phyloP scores from a whole-genome alignment of 2,797 vertebrate genomes.

The Pangasius djambal region DNA sequence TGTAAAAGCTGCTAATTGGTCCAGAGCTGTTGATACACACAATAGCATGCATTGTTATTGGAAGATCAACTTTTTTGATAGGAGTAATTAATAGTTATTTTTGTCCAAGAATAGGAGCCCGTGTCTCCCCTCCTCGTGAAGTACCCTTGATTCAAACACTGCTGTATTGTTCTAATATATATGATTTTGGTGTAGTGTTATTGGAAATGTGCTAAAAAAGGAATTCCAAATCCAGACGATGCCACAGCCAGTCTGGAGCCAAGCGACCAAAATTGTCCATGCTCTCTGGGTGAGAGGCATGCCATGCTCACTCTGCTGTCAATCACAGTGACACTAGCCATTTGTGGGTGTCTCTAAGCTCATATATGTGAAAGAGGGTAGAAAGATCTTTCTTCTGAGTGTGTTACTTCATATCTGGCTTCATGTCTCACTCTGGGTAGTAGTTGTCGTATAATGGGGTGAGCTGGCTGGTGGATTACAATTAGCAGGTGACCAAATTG shows the following conservation, averaged over 20 bases:
- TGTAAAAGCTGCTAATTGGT: conserved; percentile 4
- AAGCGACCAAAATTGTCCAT: neutral
- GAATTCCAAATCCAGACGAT: neutral
- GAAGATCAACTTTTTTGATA: neutral
- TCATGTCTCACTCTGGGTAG: neutral
- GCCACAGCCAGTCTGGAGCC: neutral
- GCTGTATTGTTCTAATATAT: neutral
- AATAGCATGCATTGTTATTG: neutral
- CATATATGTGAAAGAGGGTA: neutral
- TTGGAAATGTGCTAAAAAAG: neutral
- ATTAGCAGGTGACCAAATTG: neutral
- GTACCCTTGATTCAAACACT: neutral
- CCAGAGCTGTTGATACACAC: neutral
- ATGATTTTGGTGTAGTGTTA: neutral
- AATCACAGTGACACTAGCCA: neutral
- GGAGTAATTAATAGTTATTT: neutral
- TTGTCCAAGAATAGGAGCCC: neutral
- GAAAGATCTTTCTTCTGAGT: neutral
- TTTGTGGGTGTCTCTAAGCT: neutral
- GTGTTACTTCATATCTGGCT: neutral
- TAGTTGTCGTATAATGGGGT: neutral
- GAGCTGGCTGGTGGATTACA: neutral
- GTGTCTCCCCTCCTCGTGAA: neutral
- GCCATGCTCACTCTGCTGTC: neutral
- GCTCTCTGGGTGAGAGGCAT: neutral